phyloP scores from a whole-genome alignment of 2,797 vertebrate species.

The Heteromormyrus szaboi region DNA sequence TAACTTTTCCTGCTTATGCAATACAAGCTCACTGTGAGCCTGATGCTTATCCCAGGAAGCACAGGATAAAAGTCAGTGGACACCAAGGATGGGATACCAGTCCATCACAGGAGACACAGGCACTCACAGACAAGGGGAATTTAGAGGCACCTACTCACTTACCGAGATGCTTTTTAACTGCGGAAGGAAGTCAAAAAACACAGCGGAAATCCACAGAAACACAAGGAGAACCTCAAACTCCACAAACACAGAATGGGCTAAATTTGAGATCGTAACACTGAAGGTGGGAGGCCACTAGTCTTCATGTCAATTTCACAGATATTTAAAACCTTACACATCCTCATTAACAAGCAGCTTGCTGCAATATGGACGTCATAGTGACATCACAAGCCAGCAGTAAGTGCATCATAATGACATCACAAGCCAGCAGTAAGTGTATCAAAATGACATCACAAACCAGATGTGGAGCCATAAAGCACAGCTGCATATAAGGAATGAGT shows the following conservation, averaged over 20 bases:
- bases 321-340: background rate
- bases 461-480: background rate
- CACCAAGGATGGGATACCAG: background rate
- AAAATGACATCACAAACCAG: background rate
- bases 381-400: background rate
- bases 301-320: background rate
- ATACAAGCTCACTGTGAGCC: background rate
- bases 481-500: background rate
- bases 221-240: background rate
- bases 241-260: background rate
- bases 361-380: background rate
- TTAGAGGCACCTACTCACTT: background rate
- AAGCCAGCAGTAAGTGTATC: background rate
- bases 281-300: background rate
- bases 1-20: background rate
- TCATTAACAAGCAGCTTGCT: background rate
- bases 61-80: background rate
- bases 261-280: background rate
- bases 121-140: background rate
- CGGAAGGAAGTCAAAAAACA: background rate
- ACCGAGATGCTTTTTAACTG: background rate
- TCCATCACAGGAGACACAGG: background rate
- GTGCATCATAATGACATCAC: background rate
- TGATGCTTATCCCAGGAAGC: background rate
- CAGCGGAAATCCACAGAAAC: background rate